Evolutionary conservation across 2,888 invertebrate species (phyloP), one percentile per base, ranked within the genome.

Genomic region (Cyclophora punctaria): DNA sequence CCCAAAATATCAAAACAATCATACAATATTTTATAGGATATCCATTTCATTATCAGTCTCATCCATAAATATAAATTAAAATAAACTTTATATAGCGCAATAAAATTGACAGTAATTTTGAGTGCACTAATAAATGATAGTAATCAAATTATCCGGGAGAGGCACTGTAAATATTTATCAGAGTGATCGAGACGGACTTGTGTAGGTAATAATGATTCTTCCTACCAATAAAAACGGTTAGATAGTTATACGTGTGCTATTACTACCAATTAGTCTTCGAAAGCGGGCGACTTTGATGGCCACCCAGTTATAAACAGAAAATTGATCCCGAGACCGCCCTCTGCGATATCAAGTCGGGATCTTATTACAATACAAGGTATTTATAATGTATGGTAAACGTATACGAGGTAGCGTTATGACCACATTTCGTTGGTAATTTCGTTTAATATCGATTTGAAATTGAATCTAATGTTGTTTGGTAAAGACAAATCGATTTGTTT

Each of bases 231-330:
- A 72, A 69, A 57, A 59, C 54, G 54, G 60, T 63, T 57, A 64
- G 54, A 58, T 65, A 58, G 66, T 67, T 69, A 63, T 71, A 67
- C 72, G 75, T 76, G 73, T 78, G 71, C 73, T 79, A 81, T 85
- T 84, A 84, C 81, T 72, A 78, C 79, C 83, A 87, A 87, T 87
- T 87, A 87, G 81, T 71, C 61, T 67, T 67, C 63, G 45, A 64
- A 62, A 62, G 74, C 79, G 83, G 78, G 64, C 69, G 67, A 70
- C 83, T 86, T 86, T 86, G 86, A 85, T 76, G 75, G 72, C 67
- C 71, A 67, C 66, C 71, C 74, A 59, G 78, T 70, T 79, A 78
- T 83, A 79, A 83, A 83, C 76, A 81, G 79, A 80, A 84, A 86
- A 85, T 83, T 83, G 83, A 85, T 81, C 78, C 67, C 63, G 62